These are phyloP conservation scores for Heliconius melpomene DNA, from an alignment of 1,140 invertebrate species.

Conservation along the genomic window DNA sequence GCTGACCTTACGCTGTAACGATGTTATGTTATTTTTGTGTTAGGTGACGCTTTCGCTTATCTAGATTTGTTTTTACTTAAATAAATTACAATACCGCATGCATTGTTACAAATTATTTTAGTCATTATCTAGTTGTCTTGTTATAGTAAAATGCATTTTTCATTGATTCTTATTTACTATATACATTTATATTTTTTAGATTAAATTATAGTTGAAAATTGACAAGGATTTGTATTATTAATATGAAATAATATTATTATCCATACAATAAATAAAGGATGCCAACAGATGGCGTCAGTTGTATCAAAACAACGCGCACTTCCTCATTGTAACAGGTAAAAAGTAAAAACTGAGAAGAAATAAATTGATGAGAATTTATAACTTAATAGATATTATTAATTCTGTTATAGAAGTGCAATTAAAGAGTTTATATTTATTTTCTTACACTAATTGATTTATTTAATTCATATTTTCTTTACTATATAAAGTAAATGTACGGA, in stretches of 20 bases:
- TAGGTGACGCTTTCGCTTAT: background rate
- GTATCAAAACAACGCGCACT: conserved; percentile 50
- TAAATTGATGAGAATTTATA: background rate
- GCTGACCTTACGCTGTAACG: conserved; percentile 43
- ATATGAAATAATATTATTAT: background rate
- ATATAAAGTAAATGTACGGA: background rate
- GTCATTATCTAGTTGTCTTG: background rate
- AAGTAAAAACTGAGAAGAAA: background rate
- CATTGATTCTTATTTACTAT: background rate
- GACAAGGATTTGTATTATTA: background rate
- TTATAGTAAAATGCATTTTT: background rate
- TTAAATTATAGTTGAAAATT: background rate
- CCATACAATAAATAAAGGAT: background rate
- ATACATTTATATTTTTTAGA: background rate
- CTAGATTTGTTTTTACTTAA: background rate
- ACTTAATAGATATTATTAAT: background rate
- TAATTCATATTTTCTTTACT: background rate
- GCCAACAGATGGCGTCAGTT: conserved; percentile 59
- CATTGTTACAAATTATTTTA: background rate
- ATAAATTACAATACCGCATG: background rate
- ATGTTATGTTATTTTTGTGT: conserved; percentile 36
- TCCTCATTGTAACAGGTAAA: conserved; percentile 15
- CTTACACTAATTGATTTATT: background rate
- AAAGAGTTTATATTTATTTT: too few relatives aligned
- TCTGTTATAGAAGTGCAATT: background rate